Percentiles rank a stretch among this genome's conserved stretches.
Evolutionary conservation across 2,113 vertebrate genomes (phyloP).

Genomic region (Cynoglossus semilaevis): DNA sequence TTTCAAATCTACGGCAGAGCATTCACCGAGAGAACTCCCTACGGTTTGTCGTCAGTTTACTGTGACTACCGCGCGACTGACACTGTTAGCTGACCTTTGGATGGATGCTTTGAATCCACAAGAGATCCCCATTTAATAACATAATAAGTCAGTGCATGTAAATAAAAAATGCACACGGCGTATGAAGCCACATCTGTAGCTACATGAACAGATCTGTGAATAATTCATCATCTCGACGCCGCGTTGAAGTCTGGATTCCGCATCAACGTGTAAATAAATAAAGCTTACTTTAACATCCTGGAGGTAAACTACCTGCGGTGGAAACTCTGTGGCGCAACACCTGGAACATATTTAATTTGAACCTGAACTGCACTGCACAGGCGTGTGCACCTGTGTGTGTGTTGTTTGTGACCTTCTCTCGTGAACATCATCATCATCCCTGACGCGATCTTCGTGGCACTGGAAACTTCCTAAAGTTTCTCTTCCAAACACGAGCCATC

Average conservation of each 20-base stretch:
- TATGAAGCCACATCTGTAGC: slow-evolving; percentile 9
- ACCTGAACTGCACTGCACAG: slow-evolving; percentile 27
- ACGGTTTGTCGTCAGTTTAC: no score
- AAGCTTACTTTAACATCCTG: slow-evolving; percentile 15
- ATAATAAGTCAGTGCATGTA: background rate
- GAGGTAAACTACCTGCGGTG: slow-evolving; percentile 8
- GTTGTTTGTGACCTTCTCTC: slow-evolving; percentile 33
- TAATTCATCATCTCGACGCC: slow-evolving; percentile 42
- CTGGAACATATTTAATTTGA: no score
- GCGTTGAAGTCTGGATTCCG: slow-evolving; percentile 5
- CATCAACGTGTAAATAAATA: slow-evolving; percentile 33
- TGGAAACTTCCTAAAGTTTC: slow-evolving; percentile 34
- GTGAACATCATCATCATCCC: slow-evolving; percentile 36
- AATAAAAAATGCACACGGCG: slow-evolving; percentile 4
- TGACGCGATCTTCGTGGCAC: slow-evolving; percentile 49
- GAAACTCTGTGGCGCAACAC: no score
- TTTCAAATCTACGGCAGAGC: background rate
- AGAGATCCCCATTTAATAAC: no score
- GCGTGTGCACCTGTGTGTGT: no score
- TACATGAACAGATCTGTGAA: slow-evolving; percentile 24
- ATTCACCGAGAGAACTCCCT: no score
- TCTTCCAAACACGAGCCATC: slow-evolving; percentile 66
- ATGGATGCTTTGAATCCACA: no score
- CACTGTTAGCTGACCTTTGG: no score
- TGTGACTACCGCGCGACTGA: no score